Evolutionary conservation across 2,888 invertebrate species (phyloP).

Genomic region (Epistrophe grossulariae): DNA sequence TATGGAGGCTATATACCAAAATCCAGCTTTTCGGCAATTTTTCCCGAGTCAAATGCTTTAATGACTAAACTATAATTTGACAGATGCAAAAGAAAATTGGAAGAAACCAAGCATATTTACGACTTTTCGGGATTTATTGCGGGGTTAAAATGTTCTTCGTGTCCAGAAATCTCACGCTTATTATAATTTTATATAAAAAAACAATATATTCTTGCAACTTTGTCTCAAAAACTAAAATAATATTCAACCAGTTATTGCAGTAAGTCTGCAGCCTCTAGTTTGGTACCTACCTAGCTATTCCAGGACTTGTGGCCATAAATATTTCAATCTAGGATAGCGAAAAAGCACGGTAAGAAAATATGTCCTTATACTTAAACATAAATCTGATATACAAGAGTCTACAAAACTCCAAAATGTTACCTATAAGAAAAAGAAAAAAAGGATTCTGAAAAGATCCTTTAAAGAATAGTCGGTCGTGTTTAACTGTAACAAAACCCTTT

Average conservation of each 20-base stretch:
- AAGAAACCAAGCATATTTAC: no score
- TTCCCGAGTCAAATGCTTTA: no score
- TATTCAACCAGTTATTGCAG: not conserved
- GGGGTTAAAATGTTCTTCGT: not conserved
- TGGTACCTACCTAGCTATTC: not conserved
- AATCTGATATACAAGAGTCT: constrained; percentile 24
- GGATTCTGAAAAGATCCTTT: not conserved
- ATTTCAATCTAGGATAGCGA: constrained; percentile 22
- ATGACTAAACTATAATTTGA: no score
- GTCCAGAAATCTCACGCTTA: not conserved
- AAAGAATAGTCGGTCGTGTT: not conserved
- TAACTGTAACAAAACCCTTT: constrained; percentile 14
- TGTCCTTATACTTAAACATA: constrained; percentile 24
- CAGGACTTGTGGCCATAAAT: constrained; percentile 5
- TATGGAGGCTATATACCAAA: no score
- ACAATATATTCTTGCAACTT: no score
- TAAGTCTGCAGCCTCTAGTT: not conserved
- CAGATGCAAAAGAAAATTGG: no score
- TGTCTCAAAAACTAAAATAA: not conserved
- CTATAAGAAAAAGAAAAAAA: not conserved
- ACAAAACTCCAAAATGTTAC: not conserved
- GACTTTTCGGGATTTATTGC: not conserved
- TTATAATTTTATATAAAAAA: not conserved
- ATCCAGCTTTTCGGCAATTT: no score
- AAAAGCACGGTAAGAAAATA: constrained; percentile 16